Evolutionary conservation across 92 coral and sea anemone genomes (phyloP).

Genomic region (Micromussa lordhowensis): DNA sequence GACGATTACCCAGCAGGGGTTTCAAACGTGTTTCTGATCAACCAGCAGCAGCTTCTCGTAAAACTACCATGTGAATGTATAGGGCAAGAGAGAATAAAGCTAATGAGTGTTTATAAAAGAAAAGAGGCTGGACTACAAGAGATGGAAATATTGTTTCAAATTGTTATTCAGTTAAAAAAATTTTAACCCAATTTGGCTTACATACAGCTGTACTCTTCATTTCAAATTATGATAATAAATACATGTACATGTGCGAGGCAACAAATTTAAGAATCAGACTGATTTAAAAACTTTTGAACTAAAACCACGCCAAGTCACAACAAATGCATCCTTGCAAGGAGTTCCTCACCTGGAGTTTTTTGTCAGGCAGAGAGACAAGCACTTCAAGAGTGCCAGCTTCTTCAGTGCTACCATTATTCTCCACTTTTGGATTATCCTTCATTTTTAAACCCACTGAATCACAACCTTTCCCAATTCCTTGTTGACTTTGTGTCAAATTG

Average conservation of each 20-base stretch:
- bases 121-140: too few species aligned
- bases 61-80: background rate
- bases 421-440: conserved; percentile 30
- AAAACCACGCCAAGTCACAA: too few species aligned
- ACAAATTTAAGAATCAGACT: too few species aligned
- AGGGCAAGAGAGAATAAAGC: background rate
- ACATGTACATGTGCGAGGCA: background rate
- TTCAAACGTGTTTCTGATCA: background rate
- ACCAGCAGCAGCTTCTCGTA: background rate
- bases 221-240: background rate
- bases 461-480: background rate
- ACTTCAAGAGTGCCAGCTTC: conserved; percentile 29
- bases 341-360: conserved; percentile 28
- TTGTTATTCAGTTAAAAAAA: too few species aligned
- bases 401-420: conserved; percentile 23
- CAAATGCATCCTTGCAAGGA: background rate
- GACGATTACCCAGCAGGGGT: background rate
- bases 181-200: background rate
- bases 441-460: conserved; percentile 6
- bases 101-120: background rate
- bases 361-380: conserved; percentile 36
- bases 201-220: background rate
- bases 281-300: too few species aligned
- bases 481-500: background rate
- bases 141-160: too few species aligned